phyloP scores from a whole-genome alignment of 2,888 invertebrate genomes.

The Hemistola chrysoprasaria region DNA sequence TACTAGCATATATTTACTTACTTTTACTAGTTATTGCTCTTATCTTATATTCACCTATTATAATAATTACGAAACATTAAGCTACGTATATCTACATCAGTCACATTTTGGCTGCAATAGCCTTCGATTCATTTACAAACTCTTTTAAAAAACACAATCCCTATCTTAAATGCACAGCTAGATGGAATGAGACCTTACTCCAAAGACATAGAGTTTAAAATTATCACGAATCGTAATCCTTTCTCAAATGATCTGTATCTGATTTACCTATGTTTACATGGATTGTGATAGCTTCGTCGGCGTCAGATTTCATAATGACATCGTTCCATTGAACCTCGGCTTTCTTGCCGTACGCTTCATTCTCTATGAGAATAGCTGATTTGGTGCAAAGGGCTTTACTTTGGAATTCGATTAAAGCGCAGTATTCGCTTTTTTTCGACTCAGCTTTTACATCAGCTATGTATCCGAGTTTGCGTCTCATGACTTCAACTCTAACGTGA shows the following conservation, averaged over 20 bases:
- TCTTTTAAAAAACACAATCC: slow-evolving; percentile 11
- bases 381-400: slow-evolving; percentile 71
- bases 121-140: slow-evolving; percentile 17
- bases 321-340: slow-evolving; percentile 77
- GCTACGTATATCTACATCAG: slow-evolving; percentile 51
- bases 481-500: slow-evolving; percentile 72
- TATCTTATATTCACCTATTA: slow-evolving; percentile 10
- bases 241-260: slow-evolving; percentile 47
- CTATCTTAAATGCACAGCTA: slow-evolving; percentile 46
- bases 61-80: slow-evolving; percentile 37
- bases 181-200: slow-evolving; percentile 43
- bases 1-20: slow-evolving; percentile 33
- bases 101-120: slow-evolving; percentile 52
- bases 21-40: slow-evolving; percentile 21
- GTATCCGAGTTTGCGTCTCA: slow-evolving; percentile 71
- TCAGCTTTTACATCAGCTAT: slow-evolving; percentile 65
- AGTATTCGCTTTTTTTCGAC: slow-evolving; percentile 69
- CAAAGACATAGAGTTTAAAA: slow-evolving; percentile 24
- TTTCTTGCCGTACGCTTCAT: slow-evolving; percentile 72
- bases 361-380: slow-evolving; percentile 71
- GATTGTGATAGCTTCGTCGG: slow-evolving; percentile 72
- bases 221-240: slow-evolving; percentile 54
- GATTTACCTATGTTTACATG: slow-evolving; percentile 73
- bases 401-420: slow-evolving; percentile 73
- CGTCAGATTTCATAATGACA: slow-evolving; percentile 68